Evolutionary conservation across 2,797 vertebrate species (phyloP), one percentile per base, ranked within the genome.

Genomic region (Syngnathus acus): DNA sequence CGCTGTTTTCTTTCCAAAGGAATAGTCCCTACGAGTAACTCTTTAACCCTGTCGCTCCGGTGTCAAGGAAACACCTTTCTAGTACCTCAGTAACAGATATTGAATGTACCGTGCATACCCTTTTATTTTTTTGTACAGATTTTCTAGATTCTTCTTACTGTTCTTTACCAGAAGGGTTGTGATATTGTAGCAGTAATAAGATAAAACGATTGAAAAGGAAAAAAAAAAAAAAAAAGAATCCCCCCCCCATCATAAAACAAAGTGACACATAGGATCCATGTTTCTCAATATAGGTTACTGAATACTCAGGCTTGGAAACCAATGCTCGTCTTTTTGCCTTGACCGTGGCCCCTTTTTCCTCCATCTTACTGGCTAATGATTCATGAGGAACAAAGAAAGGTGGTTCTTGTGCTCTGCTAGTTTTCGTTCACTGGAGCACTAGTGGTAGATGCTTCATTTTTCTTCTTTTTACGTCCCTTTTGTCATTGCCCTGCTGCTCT

Each of bases 1-100:
- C n/a, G 42, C 81, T 74, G 80, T 84, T 80, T 83, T 85, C 83
- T 88, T 89, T 89, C 87, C 87, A 89, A 89, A 90, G 83, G 86
- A 85, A 82, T 79, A 71, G 70, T 86, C 85, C 86, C 83, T 77
- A 65, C 75, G 77, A 86, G 78, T 85, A 85, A 90, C 87, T 90
- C 84, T 89, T 66, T 89, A 89, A 86, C 76, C 77, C 84, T 84
- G 81, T 91, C 85, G 77, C 86, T 87, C 86, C 77, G 87, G 86
- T 87, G 84, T 89, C 86, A 84, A 88, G 86, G 89, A 87, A 91
- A 88, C 86, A 89, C 87, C 90, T 89, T 88, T 89, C 84, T 91
- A 91, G 91, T 93, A 93, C 92, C 92, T 93, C 92, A 93, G 89
- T 91, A 91, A 92, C 92, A 92, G 91, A 92, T 93, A 92, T 91